A percentile compares a stretch with the other conserved stretches of the same genome.
These are phyloP conservation scores for Disparrhopalites patrizii DNA, from an alignment of 2,888 invertebrate genomes.

Conservation along the genomic window DNA sequence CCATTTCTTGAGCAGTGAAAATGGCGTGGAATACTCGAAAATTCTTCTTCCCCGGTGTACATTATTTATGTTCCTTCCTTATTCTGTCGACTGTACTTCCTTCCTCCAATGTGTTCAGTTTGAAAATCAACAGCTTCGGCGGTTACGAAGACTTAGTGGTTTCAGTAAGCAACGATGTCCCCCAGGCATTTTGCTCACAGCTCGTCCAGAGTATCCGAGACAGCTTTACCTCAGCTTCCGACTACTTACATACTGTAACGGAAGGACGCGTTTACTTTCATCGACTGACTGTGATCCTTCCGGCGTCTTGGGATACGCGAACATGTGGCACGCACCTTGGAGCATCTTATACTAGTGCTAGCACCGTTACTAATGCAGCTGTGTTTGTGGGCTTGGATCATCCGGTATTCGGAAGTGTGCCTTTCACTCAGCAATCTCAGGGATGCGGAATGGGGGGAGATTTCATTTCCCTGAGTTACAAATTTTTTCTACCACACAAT, in stretches of 20 bases:
- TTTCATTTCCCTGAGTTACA: constrained; percentile 56
- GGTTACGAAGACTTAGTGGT: constrained; percentile 47
- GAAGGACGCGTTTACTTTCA: constrained; percentile 59
- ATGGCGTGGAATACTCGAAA: no score
- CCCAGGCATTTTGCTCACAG: constrained; percentile 44
- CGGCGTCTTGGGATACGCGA: constrained; percentile 57
- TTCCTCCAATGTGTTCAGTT: not conserved
- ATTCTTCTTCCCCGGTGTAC: not conserved
- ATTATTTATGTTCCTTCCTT: not conserved
- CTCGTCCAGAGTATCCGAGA: constrained; percentile 47
- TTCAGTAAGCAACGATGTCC: constrained; percentile 42
- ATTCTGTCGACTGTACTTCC: not conserved
- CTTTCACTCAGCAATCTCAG: constrained; percentile 62
- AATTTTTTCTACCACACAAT: constrained; percentile 43
- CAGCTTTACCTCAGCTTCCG: constrained; percentile 58
- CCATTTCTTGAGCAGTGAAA: no score
- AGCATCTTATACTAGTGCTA: constrained; percentile 55
- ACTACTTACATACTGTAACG: constrained; percentile 58
- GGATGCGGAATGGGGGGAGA: constrained; percentile 61
- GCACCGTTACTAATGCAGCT: constrained; percentile 54
- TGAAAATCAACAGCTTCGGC: constrained; percentile 39
- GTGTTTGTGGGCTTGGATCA: constrained; percentile 56
- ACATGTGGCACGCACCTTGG: constrained; percentile 46
- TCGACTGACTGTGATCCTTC: constrained; percentile 60
- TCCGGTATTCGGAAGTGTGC: constrained; percentile 55